phyloP scores from a whole-genome alignment of 2,888 invertebrate species.

The Panopea generosa region DNA sequence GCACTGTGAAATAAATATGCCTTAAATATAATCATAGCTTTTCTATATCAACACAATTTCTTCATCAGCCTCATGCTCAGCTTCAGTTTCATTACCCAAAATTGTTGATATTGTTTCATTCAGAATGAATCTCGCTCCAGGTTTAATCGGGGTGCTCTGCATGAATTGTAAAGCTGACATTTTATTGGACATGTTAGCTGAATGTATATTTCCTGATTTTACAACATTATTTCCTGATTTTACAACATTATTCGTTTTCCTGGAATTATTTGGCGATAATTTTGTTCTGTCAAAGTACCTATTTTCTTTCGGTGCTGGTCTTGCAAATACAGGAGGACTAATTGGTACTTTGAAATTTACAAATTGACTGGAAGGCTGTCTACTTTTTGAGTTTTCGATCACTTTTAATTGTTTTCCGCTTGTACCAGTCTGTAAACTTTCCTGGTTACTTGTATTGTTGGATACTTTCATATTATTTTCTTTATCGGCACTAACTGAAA shows the following conservation, averaged over 20 bases:
- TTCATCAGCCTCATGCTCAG: conserved; percentile 25
- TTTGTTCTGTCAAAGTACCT: too few relatives aligned
- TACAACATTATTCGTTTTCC: too few relatives aligned
- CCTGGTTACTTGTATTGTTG: too few relatives aligned
- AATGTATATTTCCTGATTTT: conserved; percentile 7
- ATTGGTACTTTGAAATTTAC: conserved; percentile 21
- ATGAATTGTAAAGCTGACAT: not conserved
- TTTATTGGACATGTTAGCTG: not conserved
- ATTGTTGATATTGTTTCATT: conserved; percentile 53
- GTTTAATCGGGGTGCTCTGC: conserved; percentile 48
- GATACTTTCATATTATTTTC: too few relatives aligned
- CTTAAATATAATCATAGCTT: too few relatives aligned
- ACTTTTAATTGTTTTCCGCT: too few relatives aligned
- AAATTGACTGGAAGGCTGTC: conserved; percentile 7
- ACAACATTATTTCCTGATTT: too few relatives aligned
- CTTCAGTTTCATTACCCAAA: conserved; percentile 36
- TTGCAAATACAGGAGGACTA: conserved; percentile 4
- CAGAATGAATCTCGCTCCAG: conserved; percentile 23
- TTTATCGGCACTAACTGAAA: not conserved
- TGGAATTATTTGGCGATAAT: too few relatives aligned
- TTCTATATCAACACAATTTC: conserved; percentile 45
- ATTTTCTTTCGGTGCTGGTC: conserved; percentile 5
- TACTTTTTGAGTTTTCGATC: too few relatives aligned
- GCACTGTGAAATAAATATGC: too few relatives aligned
- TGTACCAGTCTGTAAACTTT: too few relatives aligned